phyloP scores from a whole-genome alignment of 2,797 vertebrate genomes.

The Melanogrammus aeglefinus region DNA sequence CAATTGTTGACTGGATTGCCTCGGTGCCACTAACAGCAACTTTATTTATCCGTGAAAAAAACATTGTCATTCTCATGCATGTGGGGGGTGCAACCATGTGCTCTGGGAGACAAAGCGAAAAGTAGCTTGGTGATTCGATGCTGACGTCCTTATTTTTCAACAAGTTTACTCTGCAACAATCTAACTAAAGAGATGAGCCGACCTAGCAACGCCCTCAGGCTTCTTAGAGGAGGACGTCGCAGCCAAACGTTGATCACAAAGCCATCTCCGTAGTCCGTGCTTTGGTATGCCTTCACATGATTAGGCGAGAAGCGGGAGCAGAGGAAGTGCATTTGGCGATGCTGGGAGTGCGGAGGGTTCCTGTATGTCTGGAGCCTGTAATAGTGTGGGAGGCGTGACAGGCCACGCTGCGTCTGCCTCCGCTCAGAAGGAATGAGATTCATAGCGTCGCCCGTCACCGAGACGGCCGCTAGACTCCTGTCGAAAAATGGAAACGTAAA shows the following conservation, averaged over 20 bases:
- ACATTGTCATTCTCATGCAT: neutral
- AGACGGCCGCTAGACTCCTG: neutral
- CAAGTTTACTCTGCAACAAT: neutral
- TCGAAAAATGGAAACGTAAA: neutral
- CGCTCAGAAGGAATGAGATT: neutral
- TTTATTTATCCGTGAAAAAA: neutral
- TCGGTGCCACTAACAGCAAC: neutral
- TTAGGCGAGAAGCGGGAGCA: neutral
- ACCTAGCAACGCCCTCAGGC: neutral
- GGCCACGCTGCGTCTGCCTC: neutral
- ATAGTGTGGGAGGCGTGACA: neutral
- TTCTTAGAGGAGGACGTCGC: neutral
- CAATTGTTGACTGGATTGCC: neutral
- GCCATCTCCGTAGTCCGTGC: neutral
- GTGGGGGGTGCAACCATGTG: neutral
- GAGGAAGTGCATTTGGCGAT: neutral
- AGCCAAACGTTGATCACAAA: neutral
- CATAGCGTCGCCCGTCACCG: neutral
- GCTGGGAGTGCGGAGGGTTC: neutral
- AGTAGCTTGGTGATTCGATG: neutral
- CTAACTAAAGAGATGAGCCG: neutral
- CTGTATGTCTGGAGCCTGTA: neutral
- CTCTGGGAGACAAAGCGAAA: neutral
- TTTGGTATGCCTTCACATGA: neutral
- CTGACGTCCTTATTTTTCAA: neutral